Base-by-base conservation (phyloP, 2,888 invertebrate genomes). In the Linyphia triangularis region DNA sequence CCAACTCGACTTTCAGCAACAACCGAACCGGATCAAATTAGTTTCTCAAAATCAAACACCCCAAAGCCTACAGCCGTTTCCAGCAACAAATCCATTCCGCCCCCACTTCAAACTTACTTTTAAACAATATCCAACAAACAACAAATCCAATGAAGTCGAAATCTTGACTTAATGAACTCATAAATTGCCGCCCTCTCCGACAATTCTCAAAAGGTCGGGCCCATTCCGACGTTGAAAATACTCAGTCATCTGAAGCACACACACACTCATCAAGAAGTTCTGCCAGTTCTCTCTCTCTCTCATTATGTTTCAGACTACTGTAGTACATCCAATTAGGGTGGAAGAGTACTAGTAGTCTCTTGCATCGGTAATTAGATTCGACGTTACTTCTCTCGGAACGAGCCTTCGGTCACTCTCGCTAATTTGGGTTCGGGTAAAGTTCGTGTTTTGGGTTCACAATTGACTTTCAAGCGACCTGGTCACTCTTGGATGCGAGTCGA, bases 321-420 rank as follows among this genome's bases (percentile, higher is more conserved):
- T 51, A 67, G 78, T 65, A 67, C 65, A 67, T 79, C 78, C 78
- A 79, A 79, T 79, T 79, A 79, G 78, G 70, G 24, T 26, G 2
- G 40, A 75, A 7, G 59, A 59, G 37, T 10, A 7, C 33, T 37
- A 33, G 19, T 33, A 4, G 33, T 33, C 33, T 33, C 67, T 37
- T 37, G 22, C 67, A 33, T 33, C 33, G 33, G 37, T 69, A 69
- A 69, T 69, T 69, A 69, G 67, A 69, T 69, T 69, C 33, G 22
- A 69, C 33, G 33, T 37, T n/a, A 73, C 57, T 73, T 73, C 19
- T 26, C 19, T 2, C n/a, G 9, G 69, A 24, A 69, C 19, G 28
- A 28, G 28, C 43, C 26, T 72, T 24, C 43, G 26, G 10, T n/a
- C 26, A n/a, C 72, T 72, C 43, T n/a, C 70, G 40, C 40, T 70